These are phyloP conservation scores for Arion vulgaris DNA, from an alignment of 1,140 invertebrate genomes.

Conservation along the genomic window DNA sequence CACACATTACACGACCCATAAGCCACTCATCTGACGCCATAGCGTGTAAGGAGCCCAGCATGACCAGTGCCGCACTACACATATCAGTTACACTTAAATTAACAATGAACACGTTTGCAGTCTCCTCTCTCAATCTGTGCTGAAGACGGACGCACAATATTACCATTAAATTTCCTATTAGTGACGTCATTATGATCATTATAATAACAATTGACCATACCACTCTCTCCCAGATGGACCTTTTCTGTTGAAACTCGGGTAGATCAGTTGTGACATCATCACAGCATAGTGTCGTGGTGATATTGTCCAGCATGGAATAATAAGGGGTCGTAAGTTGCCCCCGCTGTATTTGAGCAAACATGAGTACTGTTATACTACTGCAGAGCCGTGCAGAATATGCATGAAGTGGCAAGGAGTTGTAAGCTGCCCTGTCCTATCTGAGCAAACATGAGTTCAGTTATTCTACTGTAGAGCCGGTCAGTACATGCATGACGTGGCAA, in stretches of 20 bases:
- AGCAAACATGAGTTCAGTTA: no score
- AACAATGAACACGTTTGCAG: conserved; percentile 63
- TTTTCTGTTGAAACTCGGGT: background rate
- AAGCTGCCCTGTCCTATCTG: no score
- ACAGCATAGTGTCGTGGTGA: background rate
- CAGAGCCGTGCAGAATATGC: no score
- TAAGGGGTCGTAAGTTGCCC: background rate
- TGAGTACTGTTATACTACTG: background rate
- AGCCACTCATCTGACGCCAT: conserved; percentile 55
- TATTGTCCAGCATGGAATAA: background rate
- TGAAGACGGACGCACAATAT: conserved; percentile 53
- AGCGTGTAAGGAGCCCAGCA: conserved; percentile 58
- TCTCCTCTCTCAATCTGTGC: conserved; percentile 56
- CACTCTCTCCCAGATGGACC: conserved; percentile 39
- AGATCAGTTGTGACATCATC: background rate
- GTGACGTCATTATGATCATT: conserved; percentile 51
- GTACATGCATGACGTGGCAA: no score
- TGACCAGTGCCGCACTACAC: conserved; percentile 61
- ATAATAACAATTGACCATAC: conserved; percentile 45
- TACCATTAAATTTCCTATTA: conserved; percentile 64
- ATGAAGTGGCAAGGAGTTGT: no score
- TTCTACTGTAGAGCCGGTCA: no score
- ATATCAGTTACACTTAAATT: conserved; percentile 69
- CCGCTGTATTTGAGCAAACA: background rate
- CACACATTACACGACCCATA: conserved; percentile 54